Percentiles rank a stretch among this genome's conserved stretches.
These are phyloP conservation scores for Metellina segmentata DNA, from an alignment of 2,888 invertebrate species.

Conservation along the genomic window DNA sequence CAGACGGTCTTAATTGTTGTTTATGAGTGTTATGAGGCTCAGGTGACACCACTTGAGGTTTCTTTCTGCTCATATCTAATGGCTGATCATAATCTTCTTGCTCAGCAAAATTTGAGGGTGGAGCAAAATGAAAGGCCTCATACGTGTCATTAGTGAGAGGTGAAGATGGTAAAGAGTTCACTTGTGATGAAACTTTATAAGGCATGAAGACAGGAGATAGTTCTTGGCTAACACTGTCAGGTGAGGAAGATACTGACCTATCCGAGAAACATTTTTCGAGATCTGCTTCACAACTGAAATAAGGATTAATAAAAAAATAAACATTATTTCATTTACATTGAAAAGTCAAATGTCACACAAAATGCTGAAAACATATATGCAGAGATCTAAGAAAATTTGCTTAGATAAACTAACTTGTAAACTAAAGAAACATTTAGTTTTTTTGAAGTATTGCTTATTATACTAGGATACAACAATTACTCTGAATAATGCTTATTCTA, in stretches of 20 bases:
- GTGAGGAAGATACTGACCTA: conserved; percentile 72
- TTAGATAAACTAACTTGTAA: too few species aligned
- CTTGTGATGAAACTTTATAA: conserved; percentile 31
- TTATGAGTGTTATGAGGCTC: conserved; percentile 30
- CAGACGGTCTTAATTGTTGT: conserved; percentile 83
- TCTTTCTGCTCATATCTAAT: conserved; percentile 79
- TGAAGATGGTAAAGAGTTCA: conserved; percentile 59
- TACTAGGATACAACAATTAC: too few species aligned
- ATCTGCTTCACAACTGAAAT: conserved; percentile 65
- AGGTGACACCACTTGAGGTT: conserved; percentile 42
- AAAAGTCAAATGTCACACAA: not conserved
- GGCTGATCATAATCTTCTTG: conserved; percentile 77
- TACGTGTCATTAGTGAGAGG: conserved; percentile 45
- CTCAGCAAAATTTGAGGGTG: conserved; percentile 20
- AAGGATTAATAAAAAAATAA: not conserved
- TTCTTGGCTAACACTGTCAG: conserved; percentile 67
- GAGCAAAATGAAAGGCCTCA: conserved; percentile 45
- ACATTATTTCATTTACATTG: not conserved
- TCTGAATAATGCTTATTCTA: too few species aligned
- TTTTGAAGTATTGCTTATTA: too few species aligned
- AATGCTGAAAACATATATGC: not conserved
- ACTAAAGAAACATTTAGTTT: too few species aligned
- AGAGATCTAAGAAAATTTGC: too few species aligned
- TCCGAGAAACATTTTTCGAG: conserved; percentile 67
- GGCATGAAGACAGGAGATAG: conserved; percentile 56